A percentile compares a stretch with the other conserved stretches of the same genome.
These are phyloP conservation scores for Wasmannia auropunctata DNA, from an alignment of 1,140 invertebrate species.

Conservation along the genomic window DNA sequence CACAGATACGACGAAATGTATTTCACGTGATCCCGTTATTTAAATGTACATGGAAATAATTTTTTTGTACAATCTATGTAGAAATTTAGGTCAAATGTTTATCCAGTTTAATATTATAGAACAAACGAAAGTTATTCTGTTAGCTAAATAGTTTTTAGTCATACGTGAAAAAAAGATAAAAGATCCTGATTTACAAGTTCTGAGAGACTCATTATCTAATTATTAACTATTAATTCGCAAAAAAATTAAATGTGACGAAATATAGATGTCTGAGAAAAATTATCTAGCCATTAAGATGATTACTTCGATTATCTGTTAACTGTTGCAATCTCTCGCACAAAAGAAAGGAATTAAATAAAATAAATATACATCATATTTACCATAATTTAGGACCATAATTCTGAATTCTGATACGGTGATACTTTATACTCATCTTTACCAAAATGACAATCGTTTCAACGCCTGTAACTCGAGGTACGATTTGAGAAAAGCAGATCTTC, in stretches of 20 bases:
- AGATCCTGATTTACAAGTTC: not conserved
- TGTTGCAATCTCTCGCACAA: too few species aligned
- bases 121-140: not conserved
- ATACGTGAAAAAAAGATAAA: not conserved
- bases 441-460: not conserved
- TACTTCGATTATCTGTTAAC: not conserved
- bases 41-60: not conserved
- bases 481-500: not conserved
- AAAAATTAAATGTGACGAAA: not conserved
- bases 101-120: not conserved
- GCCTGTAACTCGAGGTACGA: not conserved
- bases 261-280: not conserved
- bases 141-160: not conserved
- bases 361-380: not conserved
- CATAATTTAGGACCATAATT: not conserved
- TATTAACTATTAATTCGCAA: conserved; percentile 9
- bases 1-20: not conserved
- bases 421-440: not conserved
- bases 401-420: not conserved
- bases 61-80: not conserved
- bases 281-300: not conserved
- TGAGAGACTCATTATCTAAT: not conserved
- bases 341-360: not conserved
- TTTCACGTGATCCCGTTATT: not conserved
- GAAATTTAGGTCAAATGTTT: not conserved